These are phyloP conservation scores for Scalopus aquaticus DNA, from an alignment of 2,113 vertebrate species.

Conservation along the genomic window DNA sequence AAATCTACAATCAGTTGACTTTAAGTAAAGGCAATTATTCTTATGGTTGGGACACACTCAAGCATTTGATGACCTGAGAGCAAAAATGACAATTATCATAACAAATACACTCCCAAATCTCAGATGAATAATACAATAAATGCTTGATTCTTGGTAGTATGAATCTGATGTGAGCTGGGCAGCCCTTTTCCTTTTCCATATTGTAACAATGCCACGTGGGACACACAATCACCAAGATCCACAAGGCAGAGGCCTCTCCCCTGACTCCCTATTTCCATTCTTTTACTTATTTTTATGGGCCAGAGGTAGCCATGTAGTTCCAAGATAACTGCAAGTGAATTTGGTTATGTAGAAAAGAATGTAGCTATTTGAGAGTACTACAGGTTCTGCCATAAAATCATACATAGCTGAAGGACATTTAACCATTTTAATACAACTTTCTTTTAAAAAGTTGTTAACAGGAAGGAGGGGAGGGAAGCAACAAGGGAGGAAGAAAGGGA, in stretches of 20 bases:
- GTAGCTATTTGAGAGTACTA: not conserved
- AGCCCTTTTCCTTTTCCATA: not conserved
- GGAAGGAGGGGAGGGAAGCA: too few species aligned
- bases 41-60: not conserved
- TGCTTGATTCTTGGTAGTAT: not conserved
- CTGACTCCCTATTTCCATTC: too few species aligned
- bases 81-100: slow-evolving; percentile 20
- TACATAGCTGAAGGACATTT: not conserved
- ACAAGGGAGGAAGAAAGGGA: not conserved
- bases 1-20: not conserved
- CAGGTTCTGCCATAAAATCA: not conserved
- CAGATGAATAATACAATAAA: not conserved
- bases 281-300: not conserved
- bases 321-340: not conserved
- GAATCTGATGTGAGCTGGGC: not conserved
- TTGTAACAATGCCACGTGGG: not conserved
- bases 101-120: not conserved
- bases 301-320: not conserved
- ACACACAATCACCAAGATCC: not conserved
- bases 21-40: not conserved
- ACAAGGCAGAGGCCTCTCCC: not conserved
- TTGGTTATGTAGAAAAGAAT: not conserved
- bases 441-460: not conserved
- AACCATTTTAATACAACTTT: not conserved
- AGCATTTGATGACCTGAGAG: not conserved